Percentiles rank a stretch among this genome's conserved stretches.
Evolutionary conservation across 2,113 vertebrate species (phyloP).

Genomic region (Petrocephalus microphthalmus): DNA sequence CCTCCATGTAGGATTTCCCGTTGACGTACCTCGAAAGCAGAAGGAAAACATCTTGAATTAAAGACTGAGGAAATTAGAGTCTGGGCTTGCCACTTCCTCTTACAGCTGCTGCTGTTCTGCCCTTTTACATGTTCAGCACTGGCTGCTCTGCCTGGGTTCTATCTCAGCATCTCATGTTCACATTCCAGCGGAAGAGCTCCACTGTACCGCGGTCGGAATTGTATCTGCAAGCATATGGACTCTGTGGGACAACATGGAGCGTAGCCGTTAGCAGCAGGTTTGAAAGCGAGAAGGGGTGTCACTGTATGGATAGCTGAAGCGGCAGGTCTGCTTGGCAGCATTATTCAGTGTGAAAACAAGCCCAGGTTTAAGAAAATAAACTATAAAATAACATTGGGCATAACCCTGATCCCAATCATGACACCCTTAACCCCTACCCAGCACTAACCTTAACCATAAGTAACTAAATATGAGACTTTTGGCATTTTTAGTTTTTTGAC

Average conservation of each 20-base stretch:
- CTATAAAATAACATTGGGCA: too few species aligned
- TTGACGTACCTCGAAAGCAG: conserved; percentile 83
- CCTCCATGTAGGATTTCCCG: conserved; percentile 86
- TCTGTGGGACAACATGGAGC: neutral
- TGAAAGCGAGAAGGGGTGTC: neutral
- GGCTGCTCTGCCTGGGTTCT: neutral
- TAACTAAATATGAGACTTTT: too few species aligned
- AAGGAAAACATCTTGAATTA: conserved; percentile 16
- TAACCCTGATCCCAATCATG: too few species aligned
- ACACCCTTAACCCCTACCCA: too few species aligned
- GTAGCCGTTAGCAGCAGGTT: neutral
- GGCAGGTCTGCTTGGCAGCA: neutral
- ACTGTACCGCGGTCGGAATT: neutral
- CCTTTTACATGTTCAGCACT: neutral
- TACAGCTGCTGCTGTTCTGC: neutral
- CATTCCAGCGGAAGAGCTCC: neutral
- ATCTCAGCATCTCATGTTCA: neutral
- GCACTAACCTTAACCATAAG: too few species aligned
- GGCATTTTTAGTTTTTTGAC: too few species aligned
- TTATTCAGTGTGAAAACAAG: neutral
- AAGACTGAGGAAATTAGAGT: neutral
- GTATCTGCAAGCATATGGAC: neutral
- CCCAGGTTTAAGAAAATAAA: neutral
- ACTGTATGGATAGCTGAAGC: neutral
- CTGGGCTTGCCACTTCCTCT: neutral